These are phyloP conservation scores for Lacerta agilis DNA, from an alignment of 2,797 vertebrate species.

Conservation along the genomic window DNA sequence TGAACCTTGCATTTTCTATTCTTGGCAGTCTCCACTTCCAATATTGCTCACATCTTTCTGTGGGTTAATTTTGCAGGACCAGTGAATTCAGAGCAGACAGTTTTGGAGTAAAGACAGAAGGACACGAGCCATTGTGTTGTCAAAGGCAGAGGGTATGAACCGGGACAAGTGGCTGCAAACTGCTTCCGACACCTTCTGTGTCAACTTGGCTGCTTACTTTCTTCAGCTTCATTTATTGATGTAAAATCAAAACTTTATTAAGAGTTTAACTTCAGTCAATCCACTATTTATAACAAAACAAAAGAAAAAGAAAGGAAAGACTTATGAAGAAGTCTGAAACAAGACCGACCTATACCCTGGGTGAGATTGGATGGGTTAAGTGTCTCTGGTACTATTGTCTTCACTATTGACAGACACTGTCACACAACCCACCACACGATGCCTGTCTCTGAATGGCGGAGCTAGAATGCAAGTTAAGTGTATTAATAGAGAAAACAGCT, in stretches of 20 bases:
- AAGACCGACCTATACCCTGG: conserved; percentile 89
- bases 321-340: conserved; percentile 86
- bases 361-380: conserved; percentile 89
- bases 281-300: conserved; percentile 78
- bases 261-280: conserved; percentile 83
- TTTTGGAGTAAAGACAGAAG: conserved; percentile 61
- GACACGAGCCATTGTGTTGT: conserved; percentile 53
- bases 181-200: conserved; percentile 79
- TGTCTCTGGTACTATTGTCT: conserved; percentile 89
- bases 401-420: conserved; percentile 89
- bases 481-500: conserved; percentile 89
- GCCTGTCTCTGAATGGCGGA: conserved; percentile 87
- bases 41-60: conserved; percentile 20
- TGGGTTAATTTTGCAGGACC: conserved; percentile 50
- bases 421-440: conserved; percentile 89
- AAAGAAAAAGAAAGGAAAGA: conserved; percentile 74
- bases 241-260: conserved; percentile 79
- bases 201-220: conserved; percentile 78
- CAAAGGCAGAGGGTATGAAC: conserved; percentile 63
- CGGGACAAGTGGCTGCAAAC: conserved; percentile 85
- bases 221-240: conserved; percentile 75
- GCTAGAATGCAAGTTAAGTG: conserved; percentile 91
- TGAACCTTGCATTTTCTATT: conserved; percentile 7
- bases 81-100: conserved; percentile 54
- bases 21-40: conserved; percentile 34